phyloP scores from a whole-genome alignment of 2,888 invertebrate genomes.

The Drosophila kokeensis region DNA sequence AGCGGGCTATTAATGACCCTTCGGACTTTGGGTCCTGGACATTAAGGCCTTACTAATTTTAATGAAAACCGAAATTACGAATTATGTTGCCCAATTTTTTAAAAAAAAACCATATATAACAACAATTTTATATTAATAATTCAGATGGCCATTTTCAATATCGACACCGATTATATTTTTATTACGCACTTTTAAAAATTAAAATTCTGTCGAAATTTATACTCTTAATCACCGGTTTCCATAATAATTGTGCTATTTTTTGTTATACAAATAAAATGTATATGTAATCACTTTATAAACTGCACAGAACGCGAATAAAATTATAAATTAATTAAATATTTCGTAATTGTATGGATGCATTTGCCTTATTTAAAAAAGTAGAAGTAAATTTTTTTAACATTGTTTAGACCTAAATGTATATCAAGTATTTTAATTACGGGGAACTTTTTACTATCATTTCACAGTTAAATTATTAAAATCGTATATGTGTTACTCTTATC shows the following conservation, averaged over 20 bases:
- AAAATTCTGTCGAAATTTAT: constrained; percentile 35
- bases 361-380: not conserved
- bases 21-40: constrained; percentile 2
- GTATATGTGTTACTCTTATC: constrained; percentile 14
- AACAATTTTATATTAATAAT: constrained; percentile 34
- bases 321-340: constrained; percentile 27
- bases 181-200: constrained; percentile 19
- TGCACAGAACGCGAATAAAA: constrained; percentile 64
- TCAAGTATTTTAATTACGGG: not conserved
- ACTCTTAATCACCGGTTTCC: constrained; percentile 37
- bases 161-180: constrained; percentile 29
- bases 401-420: not conserved
- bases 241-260: constrained; percentile 59
- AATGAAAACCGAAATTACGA: constrained; percentile 76
- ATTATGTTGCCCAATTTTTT: constrained; percentile 68
- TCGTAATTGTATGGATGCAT: not conserved
- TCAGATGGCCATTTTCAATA: constrained; percentile 67
- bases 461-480: not conserved
- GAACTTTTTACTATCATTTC: constrained; percentile 15
- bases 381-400: not conserved
- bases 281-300: constrained; percentile 37
- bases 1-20: constrained; percentile 86
- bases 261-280: constrained; percentile 62
- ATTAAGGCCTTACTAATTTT: constrained; percentile 62
- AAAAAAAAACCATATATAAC: constrained; percentile 22